Percentiles rank a stretch among this genome's conserved stretches.
These are phyloP conservation scores for Geopemphigus sp. DNA, from an alignment of 1,140 invertebrate species.

Conservation along the genomic window DNA sequence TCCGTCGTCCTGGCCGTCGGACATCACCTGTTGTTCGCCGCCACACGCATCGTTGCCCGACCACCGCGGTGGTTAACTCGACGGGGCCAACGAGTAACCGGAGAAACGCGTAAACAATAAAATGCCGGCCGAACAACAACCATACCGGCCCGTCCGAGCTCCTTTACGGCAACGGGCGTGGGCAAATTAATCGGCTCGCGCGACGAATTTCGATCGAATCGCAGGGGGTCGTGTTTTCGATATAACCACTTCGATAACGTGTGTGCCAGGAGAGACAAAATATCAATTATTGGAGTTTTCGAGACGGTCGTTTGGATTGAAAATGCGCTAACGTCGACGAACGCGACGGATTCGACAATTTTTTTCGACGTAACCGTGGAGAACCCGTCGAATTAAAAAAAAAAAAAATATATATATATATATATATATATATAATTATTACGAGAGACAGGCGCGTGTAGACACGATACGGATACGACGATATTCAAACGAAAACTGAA, in stretches of 20 bases:
- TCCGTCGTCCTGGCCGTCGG: background rate
- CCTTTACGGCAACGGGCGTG: too few species aligned
- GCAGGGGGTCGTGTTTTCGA: background rate
- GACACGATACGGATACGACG: background rate
- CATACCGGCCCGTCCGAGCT: too few species aligned
- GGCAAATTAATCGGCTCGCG: too few species aligned
- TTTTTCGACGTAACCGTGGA: too few species aligned
- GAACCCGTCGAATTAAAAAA: too few species aligned
- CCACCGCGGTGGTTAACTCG: background rate
- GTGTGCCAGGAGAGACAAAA: too few species aligned
- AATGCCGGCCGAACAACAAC: too few species aligned
- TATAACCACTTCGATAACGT: background rate
- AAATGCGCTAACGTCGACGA: background rate
- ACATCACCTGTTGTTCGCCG: conserved; percentile 3
- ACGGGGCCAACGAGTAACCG: background rate
- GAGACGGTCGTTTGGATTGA: background rate
- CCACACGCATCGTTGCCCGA: background rate
- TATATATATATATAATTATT: background rate
- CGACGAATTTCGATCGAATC: too few species aligned
- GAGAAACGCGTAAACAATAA: background rate
- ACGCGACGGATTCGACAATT: too few species aligned
- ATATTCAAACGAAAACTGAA: conserved; percentile 31
- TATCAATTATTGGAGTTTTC: background rate
- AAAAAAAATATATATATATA: too few species aligned
- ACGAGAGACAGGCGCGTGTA: background rate